phyloP scores from a whole-genome alignment of 2,797 vertebrate genomes.

The Eremophila alpestris region DNA sequence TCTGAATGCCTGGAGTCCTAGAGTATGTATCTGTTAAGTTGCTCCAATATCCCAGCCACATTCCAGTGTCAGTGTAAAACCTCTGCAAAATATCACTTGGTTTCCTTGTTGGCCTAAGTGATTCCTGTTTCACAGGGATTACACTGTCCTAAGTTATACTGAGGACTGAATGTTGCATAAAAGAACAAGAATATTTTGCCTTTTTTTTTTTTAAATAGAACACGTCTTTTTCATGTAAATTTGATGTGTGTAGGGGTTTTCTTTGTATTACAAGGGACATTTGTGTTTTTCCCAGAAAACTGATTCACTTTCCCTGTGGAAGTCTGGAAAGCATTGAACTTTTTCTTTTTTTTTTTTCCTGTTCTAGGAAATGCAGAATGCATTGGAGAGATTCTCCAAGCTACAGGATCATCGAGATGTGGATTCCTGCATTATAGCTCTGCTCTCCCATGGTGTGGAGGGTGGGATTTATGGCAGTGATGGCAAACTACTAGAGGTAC shows the following conservation, averaged over 20 bases:
- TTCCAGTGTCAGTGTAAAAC: background rate
- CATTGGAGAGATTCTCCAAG: constrained; percentile 84
- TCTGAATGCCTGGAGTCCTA: background rate
- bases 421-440: constrained; percentile 89
- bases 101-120: background rate
- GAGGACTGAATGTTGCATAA: background rate
- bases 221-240: fast-evolving
- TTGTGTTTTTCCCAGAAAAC: background rate
- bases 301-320: background rate
- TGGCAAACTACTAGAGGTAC: constrained; percentile 88
- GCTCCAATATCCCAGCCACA: background rate
- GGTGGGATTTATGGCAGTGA: constrained; percentile 92
- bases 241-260: background rate
- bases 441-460: constrained; percentile 94
- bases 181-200: background rate
- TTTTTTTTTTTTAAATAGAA: background rate
- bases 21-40: background rate
- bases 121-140: background rate
- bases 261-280: background rate
- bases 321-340: background rate
- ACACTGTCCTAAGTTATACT: background rate
- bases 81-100: background rate
- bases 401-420: constrained; percentile 75
- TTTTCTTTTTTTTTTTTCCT: background rate
- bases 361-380: constrained; percentile 84